These are phyloP conservation scores for Danaus melanippus DNA, from an alignment of 1,140 invertebrate genomes.

Conservation along the genomic window DNA sequence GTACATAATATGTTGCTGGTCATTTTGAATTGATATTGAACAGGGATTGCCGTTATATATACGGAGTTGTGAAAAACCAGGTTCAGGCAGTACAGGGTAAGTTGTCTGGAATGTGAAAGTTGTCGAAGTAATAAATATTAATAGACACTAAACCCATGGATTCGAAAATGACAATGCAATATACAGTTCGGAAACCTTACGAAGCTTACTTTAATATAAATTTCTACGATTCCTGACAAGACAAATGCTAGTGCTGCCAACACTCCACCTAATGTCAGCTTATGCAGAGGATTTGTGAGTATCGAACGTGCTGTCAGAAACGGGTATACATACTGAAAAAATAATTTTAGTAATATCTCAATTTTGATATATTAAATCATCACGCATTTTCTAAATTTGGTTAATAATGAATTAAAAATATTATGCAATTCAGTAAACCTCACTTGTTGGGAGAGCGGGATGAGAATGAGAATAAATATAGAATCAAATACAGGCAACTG, in stretches of 20 bases:
- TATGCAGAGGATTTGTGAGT: constrained; percentile 72
- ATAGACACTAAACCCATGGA: too few species aligned
- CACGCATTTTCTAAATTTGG: too few species aligned
- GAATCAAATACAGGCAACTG: constrained; percentile 94
- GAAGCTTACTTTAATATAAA: constrained; percentile 74
- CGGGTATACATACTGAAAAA: constrained; percentile 73
- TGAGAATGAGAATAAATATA: constrained; percentile 86
- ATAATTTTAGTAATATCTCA: too few species aligned
- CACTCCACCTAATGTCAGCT: constrained; percentile 78
- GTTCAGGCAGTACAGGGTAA: constrained; percentile 76
- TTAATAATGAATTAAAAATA: background rate
- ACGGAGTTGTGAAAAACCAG: constrained; percentile 76
- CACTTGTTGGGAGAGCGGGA: constrained; percentile 87
- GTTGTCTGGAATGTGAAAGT: constrained; percentile 72
- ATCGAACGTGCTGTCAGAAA: constrained; percentile 63
- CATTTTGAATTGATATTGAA: constrained; percentile 34
- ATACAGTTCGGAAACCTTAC: too few species aligned
- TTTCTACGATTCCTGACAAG: constrained; percentile 78
- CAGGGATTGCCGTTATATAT: constrained; percentile 78
- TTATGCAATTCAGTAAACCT: background rate
- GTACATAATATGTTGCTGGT: constrained; percentile 32
- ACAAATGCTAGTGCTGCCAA: constrained; percentile 79
- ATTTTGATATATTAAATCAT: too few species aligned
- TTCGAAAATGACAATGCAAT: too few species aligned
- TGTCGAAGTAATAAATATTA: too few species aligned